Conservation (phyloP, 1,140 invertebrate genomes). For the Drosophila pandora region DNA sequence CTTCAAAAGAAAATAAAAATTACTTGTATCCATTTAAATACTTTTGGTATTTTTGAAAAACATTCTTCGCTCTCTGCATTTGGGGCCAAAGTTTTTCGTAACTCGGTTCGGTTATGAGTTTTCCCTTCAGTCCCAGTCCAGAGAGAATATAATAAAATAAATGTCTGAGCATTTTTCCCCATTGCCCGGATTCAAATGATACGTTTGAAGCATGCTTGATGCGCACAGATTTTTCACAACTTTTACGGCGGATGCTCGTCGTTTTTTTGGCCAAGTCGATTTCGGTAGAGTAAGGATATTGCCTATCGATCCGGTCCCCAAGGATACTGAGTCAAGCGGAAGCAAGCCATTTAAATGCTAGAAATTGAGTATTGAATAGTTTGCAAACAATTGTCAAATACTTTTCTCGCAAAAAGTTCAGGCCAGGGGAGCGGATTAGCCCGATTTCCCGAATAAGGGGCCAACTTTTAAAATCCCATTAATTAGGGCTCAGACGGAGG, state of each 20-base stretch:
- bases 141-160: conserved; percentile 56
- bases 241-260: conserved; percentile 51
- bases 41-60: neutral
- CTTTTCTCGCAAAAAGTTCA: conserved; percentile 9
- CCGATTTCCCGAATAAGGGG: neutral
- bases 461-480: conserved; percentile 53
- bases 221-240: conserved; percentile 57
- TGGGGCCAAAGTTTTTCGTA: conserved; percentile 9
- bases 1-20: neutral
- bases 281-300: conserved; percentile 31
- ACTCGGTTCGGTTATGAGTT: conserved; percentile 44
- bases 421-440: conserved; percentile 5
- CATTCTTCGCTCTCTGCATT: neutral
- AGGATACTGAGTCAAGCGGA: conserved; percentile 30
- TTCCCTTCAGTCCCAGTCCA: neutral
- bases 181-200: conserved; percentile 57
- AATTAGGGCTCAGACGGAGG: conserved; percentile 59
- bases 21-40: neutral
- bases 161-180: conserved; percentile 43
- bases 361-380: conserved; percentile 58
- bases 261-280: conserved; percentile 29
- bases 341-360: conserved; percentile 49
- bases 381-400: conserved; percentile 33
- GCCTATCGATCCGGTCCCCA: conserved; percentile 40
- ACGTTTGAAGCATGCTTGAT: conserved; percentile 58